Evolutionary conservation across 2,113 vertebrate genomes (phyloP), one percentile per base, ranked within the genome.

Genomic region (Poecile atricapillus): DNA sequence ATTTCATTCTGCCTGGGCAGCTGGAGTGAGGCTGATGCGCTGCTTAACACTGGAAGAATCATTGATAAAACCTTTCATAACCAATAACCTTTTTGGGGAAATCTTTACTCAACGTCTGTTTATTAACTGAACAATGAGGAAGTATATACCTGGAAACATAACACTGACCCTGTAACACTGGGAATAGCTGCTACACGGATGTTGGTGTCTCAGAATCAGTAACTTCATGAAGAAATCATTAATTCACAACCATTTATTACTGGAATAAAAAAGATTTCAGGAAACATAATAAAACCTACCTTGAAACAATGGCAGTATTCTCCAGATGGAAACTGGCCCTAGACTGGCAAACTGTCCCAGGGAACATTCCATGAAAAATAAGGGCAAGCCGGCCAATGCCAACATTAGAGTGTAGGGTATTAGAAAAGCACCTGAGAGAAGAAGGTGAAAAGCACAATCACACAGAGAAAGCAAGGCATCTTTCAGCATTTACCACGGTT

Each of bases 341-440:
- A 98, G 97, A 90, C 99, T 99, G 97, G 98, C 98, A 98, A 99
- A 99, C 85, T 99, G 99, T 44, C 99, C 99, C 3, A 99, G 78
- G 41, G 99, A 99, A 73, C 99, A 99, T 91, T 99, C 99, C 96
- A 99, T 71, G 94, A 99, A 99, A 97, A 99, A 99, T 50, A 99
- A 93, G 11, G 99, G 99, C 31, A 99, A 97, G 12, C 99, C 99
- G 83, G 98, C 97, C 55, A 99, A 91, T 1, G 98, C 98, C 96
- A 99, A n/a, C 99, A 99, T 99, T 87, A 98, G 31, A 15, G 98
- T 85, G 65, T 99, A 99, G 1, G 99, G 99, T 77, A 99, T 99
- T 44, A 99, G 98, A 93, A 99, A 99, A 60, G 99, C 99, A 91
- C 99, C 99, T 99, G 89, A 91, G n/a, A 30, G 17, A 24, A 83